Conservation (phyloP, 2,888 invertebrate genomes). For the Orthonychiurus folsomi region DNA sequence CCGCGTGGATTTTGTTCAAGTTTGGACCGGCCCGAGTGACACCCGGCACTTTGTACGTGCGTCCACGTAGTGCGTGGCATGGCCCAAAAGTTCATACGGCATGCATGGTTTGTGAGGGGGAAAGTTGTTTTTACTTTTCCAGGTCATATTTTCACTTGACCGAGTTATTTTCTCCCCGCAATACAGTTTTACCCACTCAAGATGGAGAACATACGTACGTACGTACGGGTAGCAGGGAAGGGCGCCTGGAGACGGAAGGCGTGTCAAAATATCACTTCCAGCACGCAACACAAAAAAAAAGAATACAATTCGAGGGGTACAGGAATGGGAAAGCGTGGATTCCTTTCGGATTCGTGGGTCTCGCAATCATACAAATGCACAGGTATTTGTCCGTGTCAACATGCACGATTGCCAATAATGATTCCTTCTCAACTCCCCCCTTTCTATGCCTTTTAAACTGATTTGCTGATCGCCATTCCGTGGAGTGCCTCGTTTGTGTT, state of each 20-base stretch:
- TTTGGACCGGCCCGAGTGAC: too few relatives aligned
- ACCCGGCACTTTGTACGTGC: too few relatives aligned
- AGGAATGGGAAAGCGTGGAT: background rate
- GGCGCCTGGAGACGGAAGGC: slow-evolving; percentile 1
- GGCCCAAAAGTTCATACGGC: too few relatives aligned
- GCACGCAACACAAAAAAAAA: background rate
- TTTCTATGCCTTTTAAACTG: too few relatives aligned
- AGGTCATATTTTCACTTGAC: slow-evolving; percentile 1
- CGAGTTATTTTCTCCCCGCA: background rate
- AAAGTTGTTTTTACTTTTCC: background rate
- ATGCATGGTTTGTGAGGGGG: too few relatives aligned
- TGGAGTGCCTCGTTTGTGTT: too few relatives aligned
- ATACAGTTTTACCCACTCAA: too few relatives aligned
- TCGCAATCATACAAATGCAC: background rate
- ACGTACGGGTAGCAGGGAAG: background rate
- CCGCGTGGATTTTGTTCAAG: background rate
- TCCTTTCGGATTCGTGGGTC: background rate
- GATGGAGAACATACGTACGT: too few relatives aligned
- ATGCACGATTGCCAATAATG: background rate
- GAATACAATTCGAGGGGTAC: background rate
- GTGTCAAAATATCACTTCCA: background rate
- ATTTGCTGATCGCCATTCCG: too few relatives aligned
- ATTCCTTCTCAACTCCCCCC: too few relatives aligned
- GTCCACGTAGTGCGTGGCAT: too few relatives aligned
- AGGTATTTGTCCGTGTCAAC: background rate